Percentiles rank a stretch among this genome's conserved stretches.
Evolutionary conservation across 2,888 invertebrate species (phyloP).

Genomic region (Ptychoptera contaminata): DNA sequence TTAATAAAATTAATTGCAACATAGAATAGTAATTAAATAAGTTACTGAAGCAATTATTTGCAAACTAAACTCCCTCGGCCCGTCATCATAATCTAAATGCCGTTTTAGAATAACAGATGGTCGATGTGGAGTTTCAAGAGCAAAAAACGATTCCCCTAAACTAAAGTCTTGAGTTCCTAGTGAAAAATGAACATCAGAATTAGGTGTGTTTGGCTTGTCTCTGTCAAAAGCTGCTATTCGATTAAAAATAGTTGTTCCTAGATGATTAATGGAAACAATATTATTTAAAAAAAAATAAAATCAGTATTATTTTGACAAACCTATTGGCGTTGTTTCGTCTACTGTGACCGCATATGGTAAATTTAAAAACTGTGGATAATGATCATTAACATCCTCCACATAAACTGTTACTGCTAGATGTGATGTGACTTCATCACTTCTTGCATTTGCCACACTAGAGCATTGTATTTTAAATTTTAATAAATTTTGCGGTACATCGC

Average conservation of each 20-base stretch:
- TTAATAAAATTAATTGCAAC: conserved; percentile 4
- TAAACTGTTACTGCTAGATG: conserved; percentile 75
- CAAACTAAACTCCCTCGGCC: conserved; percentile 58
- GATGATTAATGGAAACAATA: not conserved
- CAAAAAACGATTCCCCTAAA: conserved; percentile 37
- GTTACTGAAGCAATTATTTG: conserved; percentile 61
- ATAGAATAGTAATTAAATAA: conserved; percentile 15
- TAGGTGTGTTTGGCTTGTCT: conserved; percentile 77
- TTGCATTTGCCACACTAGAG: conserved; percentile 19
- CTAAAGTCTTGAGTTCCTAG: conserved; percentile 42
- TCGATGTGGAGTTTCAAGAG: conserved; percentile 63
- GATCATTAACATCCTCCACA: conserved; percentile 78
- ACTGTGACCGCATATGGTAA: conserved; percentile 66
- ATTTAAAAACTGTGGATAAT: conserved; percentile 59
- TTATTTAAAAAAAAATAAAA: conserved; percentile 23
- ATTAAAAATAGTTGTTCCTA: conserved; percentile 63
- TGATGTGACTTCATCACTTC: conserved; percentile 43
- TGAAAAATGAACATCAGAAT: conserved; percentile 71
- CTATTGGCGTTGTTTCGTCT: conserved; percentile 64
- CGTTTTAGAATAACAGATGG: conserved; percentile 57
- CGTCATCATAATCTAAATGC: conserved; percentile 64
- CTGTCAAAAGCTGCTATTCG: conserved; percentile 66
- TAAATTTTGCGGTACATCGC: conserved; percentile 62
- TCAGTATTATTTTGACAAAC: no score
- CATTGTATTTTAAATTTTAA: conserved; percentile 69